Percentiles rank a stretch among this genome's conserved stretches.
Conservation (phyloP, 1,140 invertebrate species). For the Reticulitermes speratus region DNA sequence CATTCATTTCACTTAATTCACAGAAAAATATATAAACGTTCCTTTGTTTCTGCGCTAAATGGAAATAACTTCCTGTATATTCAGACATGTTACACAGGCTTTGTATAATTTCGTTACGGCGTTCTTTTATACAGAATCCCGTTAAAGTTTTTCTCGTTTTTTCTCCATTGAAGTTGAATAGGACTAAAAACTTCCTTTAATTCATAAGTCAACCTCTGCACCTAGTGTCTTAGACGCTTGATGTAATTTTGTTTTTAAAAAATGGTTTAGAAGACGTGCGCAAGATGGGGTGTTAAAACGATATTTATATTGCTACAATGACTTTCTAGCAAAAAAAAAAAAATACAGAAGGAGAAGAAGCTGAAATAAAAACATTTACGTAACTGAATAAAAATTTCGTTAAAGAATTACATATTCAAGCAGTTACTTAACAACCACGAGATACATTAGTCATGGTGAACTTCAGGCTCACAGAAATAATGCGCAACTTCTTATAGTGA, state of each 20-base stretch:
- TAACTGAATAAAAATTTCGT: not conserved
- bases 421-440: not conserved
- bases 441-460: not conserved
- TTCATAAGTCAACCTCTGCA: not conserved
- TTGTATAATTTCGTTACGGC: not conserved
- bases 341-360: not conserved
- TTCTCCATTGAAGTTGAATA: not conserved
- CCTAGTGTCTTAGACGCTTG: not conserved
- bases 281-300: not conserved
- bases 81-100: not conserved
- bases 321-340: not conserved
- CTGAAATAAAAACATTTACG: not conserved
- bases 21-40: too few species aligned
- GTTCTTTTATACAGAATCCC: not conserved
- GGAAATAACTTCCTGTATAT: not conserved
- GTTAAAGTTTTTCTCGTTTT: not conserved
- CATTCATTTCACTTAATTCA: too few species aligned
- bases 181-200: not conserved
- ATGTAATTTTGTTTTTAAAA: not conserved
- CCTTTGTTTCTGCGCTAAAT: not conserved
- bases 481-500: too few species aligned
- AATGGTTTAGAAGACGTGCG: not conserved
- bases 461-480: not conserved
- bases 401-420: conserved; percentile 2
- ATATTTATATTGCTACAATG: not conserved